phyloP scores from a whole-genome alignment of 2,888 invertebrate species.

The Drosophila niveifrons region DNA sequence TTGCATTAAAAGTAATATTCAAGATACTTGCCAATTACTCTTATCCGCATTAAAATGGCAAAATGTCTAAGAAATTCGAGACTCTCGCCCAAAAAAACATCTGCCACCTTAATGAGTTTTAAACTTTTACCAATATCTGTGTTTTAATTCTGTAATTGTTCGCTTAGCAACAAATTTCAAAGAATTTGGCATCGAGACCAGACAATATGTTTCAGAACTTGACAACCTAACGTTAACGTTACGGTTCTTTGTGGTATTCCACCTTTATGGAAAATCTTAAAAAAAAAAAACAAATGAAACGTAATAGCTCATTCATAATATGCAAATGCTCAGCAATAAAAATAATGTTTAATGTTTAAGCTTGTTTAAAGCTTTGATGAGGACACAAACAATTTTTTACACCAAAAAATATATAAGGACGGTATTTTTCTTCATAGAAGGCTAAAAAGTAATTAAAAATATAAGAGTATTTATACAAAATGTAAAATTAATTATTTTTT shows the following conservation, averaged over 20 bases:
- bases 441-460: too few species aligned
- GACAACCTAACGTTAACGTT: not conserved
- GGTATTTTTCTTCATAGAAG: too few species aligned
- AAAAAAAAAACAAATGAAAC: conserved; percentile 46
- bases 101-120: not conserved
- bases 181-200: not conserved
- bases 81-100: not conserved
- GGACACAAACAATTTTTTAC: not conserved
- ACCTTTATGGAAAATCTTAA: conserved; percentile 30
- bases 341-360: conserved; percentile 35
- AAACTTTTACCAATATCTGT: conserved; percentile 5
- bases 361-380: conserved; percentile 9
- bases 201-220: conserved; percentile 14
- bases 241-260: not conserved
- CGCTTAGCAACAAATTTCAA: conserved; percentile 11
- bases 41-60: not conserved
- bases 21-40: not conserved
- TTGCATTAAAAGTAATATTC: not conserved
- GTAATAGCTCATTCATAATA: conserved; percentile 62
- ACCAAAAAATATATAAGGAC: too few species aligned
- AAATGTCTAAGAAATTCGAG: not conserved
- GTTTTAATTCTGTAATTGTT: conserved; percentile 4
- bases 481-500: too few species aligned
- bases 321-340: conserved; percentile 61
- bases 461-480: too few species aligned